Conservation (phyloP, 2,797 vertebrate genomes). For the Phrynocephalus vlangalii region DNA sequence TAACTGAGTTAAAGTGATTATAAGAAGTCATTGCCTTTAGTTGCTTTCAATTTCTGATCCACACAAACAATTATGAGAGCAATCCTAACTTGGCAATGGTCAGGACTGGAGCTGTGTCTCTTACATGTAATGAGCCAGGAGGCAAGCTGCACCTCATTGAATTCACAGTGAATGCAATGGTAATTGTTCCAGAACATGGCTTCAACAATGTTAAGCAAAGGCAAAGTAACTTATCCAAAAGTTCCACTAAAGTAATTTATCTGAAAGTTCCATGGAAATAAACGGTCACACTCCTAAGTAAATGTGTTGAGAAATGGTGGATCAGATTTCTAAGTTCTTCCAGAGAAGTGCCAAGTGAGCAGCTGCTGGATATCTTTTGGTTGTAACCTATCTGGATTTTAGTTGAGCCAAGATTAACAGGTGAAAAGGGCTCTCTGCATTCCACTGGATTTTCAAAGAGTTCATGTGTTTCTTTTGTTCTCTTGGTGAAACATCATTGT, state of each 20-base stretch:
- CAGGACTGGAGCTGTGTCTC: background rate
- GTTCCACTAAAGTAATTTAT: no score
- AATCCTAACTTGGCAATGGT: background rate
- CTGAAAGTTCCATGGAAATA: no score
- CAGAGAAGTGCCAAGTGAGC: background rate
- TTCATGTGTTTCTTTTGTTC: background rate
- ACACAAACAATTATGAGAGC: background rate
- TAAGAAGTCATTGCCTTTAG: background rate
- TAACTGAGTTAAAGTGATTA: background rate
- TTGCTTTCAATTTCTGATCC: background rate
- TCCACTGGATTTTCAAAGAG: conserved; percentile 27
- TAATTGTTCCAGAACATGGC: background rate
- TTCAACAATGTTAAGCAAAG: background rate
- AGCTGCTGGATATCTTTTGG: conserved; percentile 20
- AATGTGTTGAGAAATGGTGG: conserved; percentile 2
- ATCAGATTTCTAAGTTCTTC: conserved; percentile 21
- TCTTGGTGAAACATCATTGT: conserved; percentile 1
- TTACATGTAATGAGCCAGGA: background rate
- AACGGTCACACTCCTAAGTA: background rate
- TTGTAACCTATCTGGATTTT: background rate
- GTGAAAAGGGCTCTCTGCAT: conserved; percentile 11
- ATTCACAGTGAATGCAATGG: background rate
- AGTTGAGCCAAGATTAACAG: conserved; percentile 20
- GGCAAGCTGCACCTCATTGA: background rate
- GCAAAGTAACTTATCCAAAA: no score